Evolutionary conservation across 2,888 invertebrate species (phyloP), one percentile per base, ranked within the genome.

Genomic region (Macropis europaea): DNA sequence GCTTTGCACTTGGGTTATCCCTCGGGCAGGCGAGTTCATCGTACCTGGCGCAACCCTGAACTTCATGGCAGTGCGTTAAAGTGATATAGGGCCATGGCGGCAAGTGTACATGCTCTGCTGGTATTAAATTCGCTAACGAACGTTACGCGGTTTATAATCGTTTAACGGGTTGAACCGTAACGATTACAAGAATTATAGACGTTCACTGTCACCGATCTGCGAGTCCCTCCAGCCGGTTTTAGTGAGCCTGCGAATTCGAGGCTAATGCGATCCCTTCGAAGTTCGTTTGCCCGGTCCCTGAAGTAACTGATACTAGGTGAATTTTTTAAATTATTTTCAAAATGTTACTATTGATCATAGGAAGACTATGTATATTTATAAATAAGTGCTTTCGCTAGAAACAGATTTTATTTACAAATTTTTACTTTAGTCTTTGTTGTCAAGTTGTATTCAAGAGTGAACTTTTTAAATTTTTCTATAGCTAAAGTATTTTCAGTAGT

Each of bases 111-210:
- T 78, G 81, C 79, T n/a, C 78, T 80, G 69, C 76, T 76, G 74
- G 77, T 70, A 86, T 86, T 87, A 86, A 85, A 85, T 86, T 85
- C 83, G 73, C 87, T 85, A 87, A 86, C 87, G 85, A 87, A 87
- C 86, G 83, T 62, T 76, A 74, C 38, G 73, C 50, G 71, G 76
- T 74, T 79, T 76, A 74, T 79, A 79, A 79, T 76, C 76, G 76
- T 59, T 73, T 70, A 79, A 74, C 68, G 67, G 76, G 38, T 67
- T 40, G 71, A 76, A 79, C 72, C 71, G 74, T 76, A 78, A 79
- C 74, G 76, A 79, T 78, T 79, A 67, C 54, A 67, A 71, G 74
- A 79, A 61, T 72, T 79, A 79, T 76, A 48, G 64, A 38, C 54
- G 60, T 52, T 50, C 53, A 61, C 63, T 63, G 73, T 76, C 71